Evolutionary conservation across 2,888 invertebrate species (phyloP).

Genomic region (Andricus quercusramuli): DNA sequence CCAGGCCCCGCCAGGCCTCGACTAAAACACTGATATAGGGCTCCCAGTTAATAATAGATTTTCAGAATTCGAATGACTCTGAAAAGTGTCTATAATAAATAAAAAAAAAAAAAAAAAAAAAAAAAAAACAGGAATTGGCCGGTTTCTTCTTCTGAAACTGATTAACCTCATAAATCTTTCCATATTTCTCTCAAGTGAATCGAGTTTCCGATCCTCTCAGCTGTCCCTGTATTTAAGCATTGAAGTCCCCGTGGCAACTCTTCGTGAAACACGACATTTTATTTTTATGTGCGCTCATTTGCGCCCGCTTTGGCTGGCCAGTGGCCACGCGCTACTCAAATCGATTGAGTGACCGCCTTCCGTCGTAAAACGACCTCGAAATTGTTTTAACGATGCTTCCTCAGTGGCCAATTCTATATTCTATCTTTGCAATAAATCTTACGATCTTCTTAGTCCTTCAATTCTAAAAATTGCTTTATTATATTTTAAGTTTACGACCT

Average conservation of each 20-base stretch:
- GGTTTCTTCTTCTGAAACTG: background rate
- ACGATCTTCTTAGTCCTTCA: background rate
- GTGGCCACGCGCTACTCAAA: conserved; percentile 48
- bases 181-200: background rate
- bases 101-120: background rate
- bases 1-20: too few relatives aligned
- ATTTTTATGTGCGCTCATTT: conserved; percentile 64
- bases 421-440: conserved; percentile 26
- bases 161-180: background rate
- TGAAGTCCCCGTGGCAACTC: conserved; percentile 28
- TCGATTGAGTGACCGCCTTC: conserved; percentile 47
- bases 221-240: conserved; percentile 24
- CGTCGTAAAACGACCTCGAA: conserved; percentile 41
- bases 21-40: background rate
- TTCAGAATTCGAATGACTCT: background rate
- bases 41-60: background rate
- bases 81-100: background rate
- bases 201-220: background rate
- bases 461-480: conserved; percentile 29
- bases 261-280: conserved; percentile 40
- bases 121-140: background rate
- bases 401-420: background rate
- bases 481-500: background rate
- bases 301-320: conserved; percentile 55
- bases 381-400: conserved; percentile 40